Base-by-base conservation (phyloP, 2,113 vertebrate species). In the Coreoperca whiteheadi region DNA sequence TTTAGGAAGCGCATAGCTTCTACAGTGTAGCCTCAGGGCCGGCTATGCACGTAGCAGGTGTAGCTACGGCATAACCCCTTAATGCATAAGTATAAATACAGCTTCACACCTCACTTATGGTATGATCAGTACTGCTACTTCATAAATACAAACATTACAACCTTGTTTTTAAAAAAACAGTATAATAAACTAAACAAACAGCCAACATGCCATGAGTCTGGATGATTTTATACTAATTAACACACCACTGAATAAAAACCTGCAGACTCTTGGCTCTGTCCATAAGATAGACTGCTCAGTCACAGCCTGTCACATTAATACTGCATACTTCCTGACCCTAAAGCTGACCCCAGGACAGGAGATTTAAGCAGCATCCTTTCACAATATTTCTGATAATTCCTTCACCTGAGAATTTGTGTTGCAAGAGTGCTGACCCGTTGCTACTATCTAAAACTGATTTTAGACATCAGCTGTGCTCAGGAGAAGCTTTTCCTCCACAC, bases 231-330 rank as follows among this genome's bases (percentile, higher is more conserved):
- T 25, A 43, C 10, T 41, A 9, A 43, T 54, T 39, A 70, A 61
- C n/a, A 46, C 41, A n/a, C 23, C 12, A 53, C 8, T 4, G 7
- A 79, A 41, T 63, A n/a, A 74, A 59, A 82, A 30, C 32, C 66
- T 50, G 54, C 78, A 65, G 16, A 43, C 54, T 69, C 30, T 59
- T 14, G 57, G 25, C 15, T 57, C 30, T 8, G 15, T 63, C 51
- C 32, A 77, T 41, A 28, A 83, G 15, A 85, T 1, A 23, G 48
- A 30, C 64, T 30, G 41, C 32, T 79, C 46, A 25, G 57, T 46
- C 48, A 46, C 25, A 48, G n/a, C 57, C n/a, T 53, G 74, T 50
- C 65, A 75, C 74, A 65, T 88, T 66, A 71, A 79, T 66, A 70
- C 32, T 41, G 50, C 5, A 25, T 14, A 41, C 34, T 9, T 39